Base-by-base conservation (phyloP, 2,888 invertebrate species). In the Eupithecia centaureata region DNA sequence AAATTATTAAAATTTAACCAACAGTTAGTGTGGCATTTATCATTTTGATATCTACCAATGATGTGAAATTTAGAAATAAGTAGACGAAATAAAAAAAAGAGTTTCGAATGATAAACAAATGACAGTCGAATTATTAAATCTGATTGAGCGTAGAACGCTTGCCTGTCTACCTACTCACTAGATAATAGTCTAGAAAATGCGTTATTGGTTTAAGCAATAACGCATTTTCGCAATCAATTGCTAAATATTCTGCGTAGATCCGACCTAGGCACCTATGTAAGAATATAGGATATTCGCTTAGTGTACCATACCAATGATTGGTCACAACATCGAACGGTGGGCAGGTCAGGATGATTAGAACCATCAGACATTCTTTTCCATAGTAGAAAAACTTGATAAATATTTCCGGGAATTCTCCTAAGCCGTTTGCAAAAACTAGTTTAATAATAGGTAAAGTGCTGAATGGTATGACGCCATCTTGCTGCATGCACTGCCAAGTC, bases 401-500 rank as follows among this genome's bases (percentile, higher is more conserved):
- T 38, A 38, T 8, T 42, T 8, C 18, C 42, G 51, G 51, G 25
- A 25, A 51, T 0, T 25, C 4, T 22, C 13, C 25, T 8, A 18
- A 42, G 2, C 8, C 13, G 25, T 3, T 25, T 13, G 25, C 51
- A 13, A 25, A 51, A 51, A 51, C 30, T 47, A 13, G 25, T 25
- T 52, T 52, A 61, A 51, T 51, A 30, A 51, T 62, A 56, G 56
- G 56, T 56, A 15, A 51, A 61, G 15, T 61, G 10, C 47, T 32
- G 32, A 52, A 54, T 63, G 32, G 35, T 54, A 28, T 64, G 64
- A 68, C 68, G 68, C 61, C 61, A 61, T 52, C 30, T 66, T 63
- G 32, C 51, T 56, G 47, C n/a, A 56, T 65, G 69, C 63, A 66
- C 22, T 69, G 69, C 69, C 69, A 69, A 69, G 47, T 69, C 4